Base-by-base conservation (phyloP, 2,797 vertebrate genomes). In the Ibycter americanus region DNA sequence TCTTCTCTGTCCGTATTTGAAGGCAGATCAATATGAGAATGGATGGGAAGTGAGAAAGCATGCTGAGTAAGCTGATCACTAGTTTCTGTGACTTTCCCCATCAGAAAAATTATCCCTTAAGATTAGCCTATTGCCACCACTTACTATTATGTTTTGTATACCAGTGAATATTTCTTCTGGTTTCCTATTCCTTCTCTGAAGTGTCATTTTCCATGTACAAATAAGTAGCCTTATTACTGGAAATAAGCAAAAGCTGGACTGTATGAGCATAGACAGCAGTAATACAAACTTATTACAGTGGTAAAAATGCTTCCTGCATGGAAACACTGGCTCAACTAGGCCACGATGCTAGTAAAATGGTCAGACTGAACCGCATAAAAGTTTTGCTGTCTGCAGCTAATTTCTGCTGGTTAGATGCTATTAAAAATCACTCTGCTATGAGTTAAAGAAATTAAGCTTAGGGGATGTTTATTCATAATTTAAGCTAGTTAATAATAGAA, bases 381-480 rank as follows among this genome's bases (percentile, higher is more conserved):
- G 25, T 54, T 74, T 70, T 87, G 7, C 17, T 78, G 9, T 71
- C 65, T 92, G 44, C 32, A 89, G 70, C 40, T 71, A 78, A 91
- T 85, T 93, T 77, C 67, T 92, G 32, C 21, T 68, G 36, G 36
- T 78, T 83, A 87, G 23, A 66, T 36, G 31, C 10, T 87, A 80
- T 91, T 85, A 94, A 94, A 95, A 92, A 68, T 91, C 63, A 87
- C 18, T 84, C 80, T 72, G 15, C 32, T 87, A 62, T 58, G 40
- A 86, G 25, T 84, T 95, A 66, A 94, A 93, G 61, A 95, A 95
- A 91, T 93, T 87, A 88, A 47, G 51, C 49, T 81, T 79, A 72
- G 34, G n/a, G 20, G n/a, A 76, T 91, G 51, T 76, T 96, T 91
- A 90, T 91, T 90, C 95, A 96, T 87, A 66, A 95, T 95, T 93